These are phyloP conservation scores for Emydoidea blandingii DNA, from an alignment of 2,797 vertebrate genomes.

Conservation along the genomic window DNA sequence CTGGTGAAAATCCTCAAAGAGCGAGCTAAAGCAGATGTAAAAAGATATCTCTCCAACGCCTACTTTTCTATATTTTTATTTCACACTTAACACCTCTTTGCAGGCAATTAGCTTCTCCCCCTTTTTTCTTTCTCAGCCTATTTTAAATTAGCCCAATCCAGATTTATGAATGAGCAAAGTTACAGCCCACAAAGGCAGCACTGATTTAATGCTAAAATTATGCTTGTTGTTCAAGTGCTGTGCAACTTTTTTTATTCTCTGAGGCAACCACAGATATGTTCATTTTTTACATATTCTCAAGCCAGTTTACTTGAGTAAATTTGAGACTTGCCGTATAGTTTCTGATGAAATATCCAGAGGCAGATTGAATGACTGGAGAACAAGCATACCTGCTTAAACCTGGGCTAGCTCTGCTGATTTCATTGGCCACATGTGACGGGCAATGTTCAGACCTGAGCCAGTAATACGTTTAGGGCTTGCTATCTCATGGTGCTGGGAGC, in stretches of 20 bases:
- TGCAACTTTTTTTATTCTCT: background rate
- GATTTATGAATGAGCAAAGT: constrained; percentile 41
- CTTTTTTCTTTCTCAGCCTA: constrained; percentile 29
- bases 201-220: constrained; percentile 3
- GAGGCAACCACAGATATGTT: background rate
- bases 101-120: constrained; percentile 49
- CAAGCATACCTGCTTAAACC: background rate
- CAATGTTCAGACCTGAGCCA: background rate
- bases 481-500: background rate
- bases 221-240: background rate
- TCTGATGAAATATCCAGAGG: background rate
- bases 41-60: constrained; percentile 21
- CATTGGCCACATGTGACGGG: fast-evolving
- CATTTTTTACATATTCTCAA: constrained; percentile 3
- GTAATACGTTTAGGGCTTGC: background rate
- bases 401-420: background rate
- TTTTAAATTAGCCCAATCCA: constrained; percentile 50
- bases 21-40: background rate
- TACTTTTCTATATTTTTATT: constrained; percentile 56
- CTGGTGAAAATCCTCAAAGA: background rate
- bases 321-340: background rate
- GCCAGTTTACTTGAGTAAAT: constrained; percentile 12
- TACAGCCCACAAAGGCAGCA: constrained; percentile 19
- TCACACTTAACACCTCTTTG: constrained; percentile 54
- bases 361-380: background rate